Conservation (phyloP, 2,888 invertebrate species). For the Eubasilissa splendida region DNA sequence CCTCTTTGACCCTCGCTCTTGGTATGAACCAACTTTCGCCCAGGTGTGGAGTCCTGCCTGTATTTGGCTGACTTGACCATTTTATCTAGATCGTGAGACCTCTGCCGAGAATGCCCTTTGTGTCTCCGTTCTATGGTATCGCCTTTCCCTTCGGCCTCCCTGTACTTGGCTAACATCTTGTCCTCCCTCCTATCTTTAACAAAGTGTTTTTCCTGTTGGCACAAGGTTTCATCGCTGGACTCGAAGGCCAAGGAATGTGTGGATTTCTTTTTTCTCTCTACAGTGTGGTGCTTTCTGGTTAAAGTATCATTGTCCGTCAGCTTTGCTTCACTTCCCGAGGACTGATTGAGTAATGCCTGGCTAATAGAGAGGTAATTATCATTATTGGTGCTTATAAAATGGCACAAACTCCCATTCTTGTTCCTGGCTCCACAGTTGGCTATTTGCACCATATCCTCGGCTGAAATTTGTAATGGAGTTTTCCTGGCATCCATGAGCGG, state of each 20-base stretch:
- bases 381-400: slow-evolving; percentile 63
- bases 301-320: slow-evolving; percentile 39
- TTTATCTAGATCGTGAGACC: slow-evolving; percentile 47
- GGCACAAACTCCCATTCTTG: slow-evolving; percentile 66
- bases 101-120: slow-evolving; percentile 35
- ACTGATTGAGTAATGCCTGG: slow-evolving; percentile 54
- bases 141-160: slow-evolving; percentile 20
- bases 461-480: slow-evolving; percentile 67
- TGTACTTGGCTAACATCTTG: slow-evolving; percentile 39
- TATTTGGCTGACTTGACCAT: slow-evolving; percentile 38
- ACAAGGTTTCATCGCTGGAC: slow-evolving; percentile 56
- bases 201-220: slow-evolving; percentile 37
- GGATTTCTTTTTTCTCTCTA: slow-evolving; percentile 52
- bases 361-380: slow-evolving; percentile 55
- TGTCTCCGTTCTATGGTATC: slow-evolving; percentile 39
- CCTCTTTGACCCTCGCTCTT: slow-evolving; percentile 53
- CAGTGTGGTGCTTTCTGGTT: slow-evolving; percentile 31
- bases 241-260: slow-evolving; percentile 52
- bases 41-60: slow-evolving; percentile 40
- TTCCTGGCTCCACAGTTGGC: slow-evolving; percentile 69
- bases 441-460: slow-evolving; percentile 69
- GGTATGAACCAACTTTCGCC: slow-evolving; percentile 47
- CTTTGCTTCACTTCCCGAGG: slow-evolving; percentile 52
- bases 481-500: slow-evolving; percentile 65
- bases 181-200: slow-evolving; percentile 28